Percentiles rank a stretch among this genome's conserved stretches.
Evolutionary conservation across 2,797 vertebrate genomes (phyloP).

Genomic region (Gambelia wislizenii): DNA sequence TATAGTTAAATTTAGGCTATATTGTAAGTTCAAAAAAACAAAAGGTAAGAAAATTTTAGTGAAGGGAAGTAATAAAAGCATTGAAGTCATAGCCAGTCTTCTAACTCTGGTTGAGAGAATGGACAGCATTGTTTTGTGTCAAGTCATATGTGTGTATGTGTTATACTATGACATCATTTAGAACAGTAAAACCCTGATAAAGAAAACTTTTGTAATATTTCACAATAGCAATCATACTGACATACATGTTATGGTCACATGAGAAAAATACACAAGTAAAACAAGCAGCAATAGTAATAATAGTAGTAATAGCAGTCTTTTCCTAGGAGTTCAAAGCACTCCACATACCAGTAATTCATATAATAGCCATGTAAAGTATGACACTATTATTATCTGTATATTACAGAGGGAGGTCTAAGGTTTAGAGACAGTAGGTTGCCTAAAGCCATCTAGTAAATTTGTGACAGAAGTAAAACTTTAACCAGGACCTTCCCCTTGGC

Average conservation of each 20-base stretch:
- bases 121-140: not conserved
- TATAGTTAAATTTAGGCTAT: not conserved
- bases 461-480: not conserved
- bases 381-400: not conserved
- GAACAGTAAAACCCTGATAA: conserved; percentile 12
- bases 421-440: not conserved
- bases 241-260: accelerated
- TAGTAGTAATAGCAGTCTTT: not conserved
- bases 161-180: not conserved
- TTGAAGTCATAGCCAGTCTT: not conserved
- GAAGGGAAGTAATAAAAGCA: not conserved
- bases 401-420: not conserved
- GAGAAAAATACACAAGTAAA: not conserved
- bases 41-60: not conserved
- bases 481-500: not conserved
- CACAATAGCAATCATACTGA: not conserved
- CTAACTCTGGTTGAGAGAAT: not conserved
- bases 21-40: not conserved
- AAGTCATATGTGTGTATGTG: not conserved
- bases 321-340: not conserved
- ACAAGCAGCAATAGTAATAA: accelerated
- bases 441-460: conserved; percentile 3
- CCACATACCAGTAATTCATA: not conserved
- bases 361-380: not conserved
- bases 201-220: not conserved